A percentile compares a stretch with the other conserved stretches of the same genome.
These are phyloP conservation scores for Diaphora mendica DNA, from an alignment of 2,888 invertebrate species.

Conservation along the genomic window DNA sequence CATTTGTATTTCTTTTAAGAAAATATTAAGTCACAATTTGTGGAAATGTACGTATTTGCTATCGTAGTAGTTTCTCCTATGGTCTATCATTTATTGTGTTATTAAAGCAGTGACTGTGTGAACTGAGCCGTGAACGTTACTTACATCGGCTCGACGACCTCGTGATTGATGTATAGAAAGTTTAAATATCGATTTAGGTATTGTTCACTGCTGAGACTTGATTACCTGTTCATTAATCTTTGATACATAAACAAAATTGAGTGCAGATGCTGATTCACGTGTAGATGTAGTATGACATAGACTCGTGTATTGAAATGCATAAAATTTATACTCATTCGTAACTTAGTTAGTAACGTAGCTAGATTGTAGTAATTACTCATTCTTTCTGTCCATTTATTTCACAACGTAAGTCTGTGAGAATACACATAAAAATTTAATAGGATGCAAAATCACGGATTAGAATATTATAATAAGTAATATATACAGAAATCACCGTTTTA, in stretches of 20 bases:
- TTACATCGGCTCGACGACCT: slow-evolving; percentile 59
- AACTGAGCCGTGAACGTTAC: slow-evolving; percentile 73
- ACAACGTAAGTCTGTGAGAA: slow-evolving; percentile 32
- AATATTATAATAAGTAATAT: slow-evolving; percentile 25
- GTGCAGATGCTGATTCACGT: neutral
- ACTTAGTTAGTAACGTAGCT: too few relatives aligned
- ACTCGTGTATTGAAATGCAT: neutral
- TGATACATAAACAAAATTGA: slow-evolving; percentile 43
- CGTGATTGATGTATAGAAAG: slow-evolving; percentile 82
- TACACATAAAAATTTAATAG: slow-evolving; percentile 35
- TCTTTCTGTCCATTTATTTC: slow-evolving; percentile 27
- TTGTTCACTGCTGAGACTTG: slow-evolving; percentile 54
- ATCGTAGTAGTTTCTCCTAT: slow-evolving; percentile 58
- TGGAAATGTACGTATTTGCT: slow-evolving; percentile 58
- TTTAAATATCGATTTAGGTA: slow-evolving; percentile 65
- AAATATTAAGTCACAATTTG: slow-evolving; percentile 27
- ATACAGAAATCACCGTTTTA: slow-evolving; percentile 19
- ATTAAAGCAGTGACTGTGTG: slow-evolving; percentile 70
- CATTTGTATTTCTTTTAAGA: neutral
- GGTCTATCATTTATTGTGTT: slow-evolving; percentile 66
- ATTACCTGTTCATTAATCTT: slow-evolving; percentile 53
- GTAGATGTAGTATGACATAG: slow-evolving; percentile 19
- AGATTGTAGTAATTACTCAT: slow-evolving; percentile 12
- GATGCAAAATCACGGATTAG: slow-evolving; percentile 28
- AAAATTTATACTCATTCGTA: neutral